phyloP scores from a whole-genome alignment of 2,113 vertebrate species.

The Tetrax tetrax region DNA sequence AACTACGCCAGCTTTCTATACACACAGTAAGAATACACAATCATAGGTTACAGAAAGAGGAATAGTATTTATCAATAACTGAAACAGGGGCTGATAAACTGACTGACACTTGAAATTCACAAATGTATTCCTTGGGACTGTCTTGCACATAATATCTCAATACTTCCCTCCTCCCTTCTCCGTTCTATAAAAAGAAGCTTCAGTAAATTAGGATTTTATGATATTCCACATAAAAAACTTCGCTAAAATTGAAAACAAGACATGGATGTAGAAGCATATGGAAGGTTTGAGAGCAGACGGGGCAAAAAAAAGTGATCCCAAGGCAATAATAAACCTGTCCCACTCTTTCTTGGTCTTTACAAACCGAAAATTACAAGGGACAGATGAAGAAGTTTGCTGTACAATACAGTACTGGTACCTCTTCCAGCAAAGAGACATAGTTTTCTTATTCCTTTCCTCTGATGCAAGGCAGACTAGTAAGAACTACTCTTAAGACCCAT shows the following conservation, averaged over 20 bases:
- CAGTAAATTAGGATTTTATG: conserved; percentile 67
- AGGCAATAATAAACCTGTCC: conserved; percentile 40
- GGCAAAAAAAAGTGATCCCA: not conserved
- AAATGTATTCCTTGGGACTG: conserved; percentile 20
- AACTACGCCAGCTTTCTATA: not conserved
- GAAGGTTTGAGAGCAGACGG: conserved; percentile 26
- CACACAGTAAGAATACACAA: not conserved
- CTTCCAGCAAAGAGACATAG: not conserved
- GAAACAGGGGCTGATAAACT: not conserved
- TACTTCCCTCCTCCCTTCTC: not conserved
- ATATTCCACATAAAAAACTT: conserved; percentile 58
- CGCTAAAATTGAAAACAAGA: conserved; percentile 60
- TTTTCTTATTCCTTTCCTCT: not conserved
- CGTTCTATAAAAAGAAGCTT: conserved; percentile 53
- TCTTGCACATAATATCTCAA: conserved; percentile 3
- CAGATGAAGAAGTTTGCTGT: conserved; percentile 8
- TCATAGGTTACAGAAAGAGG: not conserved
- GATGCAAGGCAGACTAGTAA: not conserved
- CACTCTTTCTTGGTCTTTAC: conserved; percentile 16
- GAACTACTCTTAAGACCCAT: not conserved
- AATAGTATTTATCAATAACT: not conserved
- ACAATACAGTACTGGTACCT: not conserved
- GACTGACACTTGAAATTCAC: not conserved
- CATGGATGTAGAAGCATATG: conserved; percentile 43
- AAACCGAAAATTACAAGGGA: conserved; percentile 23